A percentile compares a stretch with the other conserved stretches of the same genome.
Evolutionary conservation across 2,113 vertebrate genomes (phyloP).

Genomic region (Bucco capensis): DNA sequence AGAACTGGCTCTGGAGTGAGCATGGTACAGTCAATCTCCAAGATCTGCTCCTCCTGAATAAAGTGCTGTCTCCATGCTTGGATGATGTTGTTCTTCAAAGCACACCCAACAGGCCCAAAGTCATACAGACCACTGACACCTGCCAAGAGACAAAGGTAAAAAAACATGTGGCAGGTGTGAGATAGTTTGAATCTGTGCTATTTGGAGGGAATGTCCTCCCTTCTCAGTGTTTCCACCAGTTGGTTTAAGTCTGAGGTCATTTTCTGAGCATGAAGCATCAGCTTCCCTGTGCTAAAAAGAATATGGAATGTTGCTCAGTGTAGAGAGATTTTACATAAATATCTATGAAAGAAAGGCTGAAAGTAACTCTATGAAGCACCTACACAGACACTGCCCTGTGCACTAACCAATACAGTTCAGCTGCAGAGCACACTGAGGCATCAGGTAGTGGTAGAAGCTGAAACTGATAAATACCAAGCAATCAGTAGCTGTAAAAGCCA

Average conservation of each 20-base stretch:
- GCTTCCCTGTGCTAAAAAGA: background rate
- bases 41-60: conserved; percentile 97
- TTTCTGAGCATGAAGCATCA: background rate
- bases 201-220: background rate
- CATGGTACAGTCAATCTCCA: conserved; percentile 99
- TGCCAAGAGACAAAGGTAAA: conserved; percentile 37
- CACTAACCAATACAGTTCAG: background rate
- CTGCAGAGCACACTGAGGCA: background rate
- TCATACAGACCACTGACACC: conserved; percentile 97
- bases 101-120: conserved; percentile 95
- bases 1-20: conserved; percentile 92
- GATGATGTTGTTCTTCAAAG: conserved; percentile 96
- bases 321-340: background rate
- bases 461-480: background rate
- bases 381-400: background rate
- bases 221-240: background rate
- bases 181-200: background rate
- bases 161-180: background rate
- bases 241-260: background rate
- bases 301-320: background rate
- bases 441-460: background rate
- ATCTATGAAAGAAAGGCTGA: background rate
- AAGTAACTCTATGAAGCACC: background rate
- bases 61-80: conserved; percentile 97
- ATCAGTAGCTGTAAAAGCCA: background rate